Base-by-base conservation (phyloP, 2,797 vertebrate genomes). In the Oophaga sylvatica region DNA sequence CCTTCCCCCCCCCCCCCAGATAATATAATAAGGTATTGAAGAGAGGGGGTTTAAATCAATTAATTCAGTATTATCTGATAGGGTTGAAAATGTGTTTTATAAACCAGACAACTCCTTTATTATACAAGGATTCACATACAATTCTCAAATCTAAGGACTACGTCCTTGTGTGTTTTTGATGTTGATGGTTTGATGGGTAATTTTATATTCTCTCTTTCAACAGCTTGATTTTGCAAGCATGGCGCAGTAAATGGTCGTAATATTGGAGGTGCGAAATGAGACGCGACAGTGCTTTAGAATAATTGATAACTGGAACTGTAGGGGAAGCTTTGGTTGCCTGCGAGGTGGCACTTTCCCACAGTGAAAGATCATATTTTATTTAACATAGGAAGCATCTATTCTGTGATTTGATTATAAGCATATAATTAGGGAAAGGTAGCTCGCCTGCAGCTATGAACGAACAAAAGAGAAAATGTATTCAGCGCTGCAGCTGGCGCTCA, bases 281-380 rank as follows among this genome's bases (percentile, higher is more conserved):
- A 85, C 62, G 60, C 59, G 85, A 17, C 20, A 88, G 68, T 76
- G 65, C 78, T 90, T 80, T 56, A 2, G 10, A 67, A 53, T 83
- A 19, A 73, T 48, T 79, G 62, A 80, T 5, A 48, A 11, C n/a
- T 63, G 41, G 41, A 76, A 17, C 56, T 75, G 81, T 77, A 67
- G 35, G 53, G 73, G 81, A 80, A 48, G 17, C 85, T 78, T 87
- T 86, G 68, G n/a, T 88, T 48, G 17, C 67, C 59, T 11, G 89
- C 87, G 82, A 71, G 15, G 29, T 31, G 56, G 88, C 68, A 78
- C 1, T 91, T 91, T 92, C 67, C 57, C 91, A 91, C 68, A 81
- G 22, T 73, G n/a, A 87, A 89, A 87, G 31, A 87, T 87, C n/a
- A 84, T 84, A 15, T 85, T 90, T 91, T 71, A 84, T 75, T 71